Base-by-base conservation (phyloP, 2,113 vertebrate genomes). In the Channa argus region DNA sequence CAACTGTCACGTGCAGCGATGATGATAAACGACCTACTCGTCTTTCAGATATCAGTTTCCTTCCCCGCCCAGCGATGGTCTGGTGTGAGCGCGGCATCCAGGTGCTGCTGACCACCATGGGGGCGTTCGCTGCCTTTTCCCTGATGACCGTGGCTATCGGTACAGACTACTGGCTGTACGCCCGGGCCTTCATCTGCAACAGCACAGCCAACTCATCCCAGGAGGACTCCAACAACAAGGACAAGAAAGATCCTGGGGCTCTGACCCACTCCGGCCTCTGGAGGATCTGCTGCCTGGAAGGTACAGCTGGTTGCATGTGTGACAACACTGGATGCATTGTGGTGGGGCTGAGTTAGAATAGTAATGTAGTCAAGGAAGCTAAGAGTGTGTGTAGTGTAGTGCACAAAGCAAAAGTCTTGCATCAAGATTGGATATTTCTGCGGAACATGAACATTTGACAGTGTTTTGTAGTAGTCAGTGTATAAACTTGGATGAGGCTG, bases 91-190 rank as follows among this genome's bases (percentile, higher is more conserved):
- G 95, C 33, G 96, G 96, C 34, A 95, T 96, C 80, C 96, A 97
- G 94, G 94, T 96, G 77, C 92, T 97, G 82, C 89, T 98, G 89
- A 96, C 96, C 82, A 96, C 95, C n/a, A 93, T 97, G 84, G 96
- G 96, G 33, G 96, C 96, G 13, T 98, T 98, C 62, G 96, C 96
- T 0, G 96, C 96, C 74, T 98, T 98, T 45, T 95, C 96, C 82
- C 94, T 98, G 76, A 98, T 98, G 96, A 96, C 96, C 10, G 96
- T 98, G 74, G 96, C 96, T 79, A 97, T 98, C 53, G 96, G 96
- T 70, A 98, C 96, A 0, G 96, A 98, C 91, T 98, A 98, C 92
- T 98, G 96, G 96, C 96, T 98, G 6, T 98, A 98, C 77, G 95
- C 96, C 69, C 94, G 96, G 1, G 96, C 96, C 73, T 94, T 96